A percentile compares a stretch with the other conserved stretches of the same genome.
Conservation (phyloP, 2,797 vertebrate genomes). For the Pangasius macronema region DNA sequence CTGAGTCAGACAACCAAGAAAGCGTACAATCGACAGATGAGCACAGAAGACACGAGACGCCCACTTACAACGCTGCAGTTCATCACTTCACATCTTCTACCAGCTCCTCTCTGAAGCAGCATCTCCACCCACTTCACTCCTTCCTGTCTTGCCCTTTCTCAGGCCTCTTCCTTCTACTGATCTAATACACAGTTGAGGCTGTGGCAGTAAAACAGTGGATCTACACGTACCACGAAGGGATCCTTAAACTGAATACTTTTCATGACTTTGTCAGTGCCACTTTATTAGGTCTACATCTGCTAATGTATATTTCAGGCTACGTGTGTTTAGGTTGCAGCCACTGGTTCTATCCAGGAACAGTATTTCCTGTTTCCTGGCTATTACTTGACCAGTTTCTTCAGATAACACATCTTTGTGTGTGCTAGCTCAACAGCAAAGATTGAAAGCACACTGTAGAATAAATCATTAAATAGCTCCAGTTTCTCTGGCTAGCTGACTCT, state of each 20-base stretch:
- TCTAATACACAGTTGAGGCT: neutral
- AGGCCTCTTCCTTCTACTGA: neutral
- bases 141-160: neutral
- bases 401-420: neutral
- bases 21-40: neutral
- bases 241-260: neutral
- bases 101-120: neutral
- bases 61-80: neutral
- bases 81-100: neutral
- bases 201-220: neutral
- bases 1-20: conserved; percentile 15
- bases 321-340: neutral
- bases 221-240: neutral
- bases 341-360: neutral
- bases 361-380: neutral
- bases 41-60: neutral
- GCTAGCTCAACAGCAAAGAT: neutral
- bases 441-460: neutral
- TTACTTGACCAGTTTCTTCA: neutral
- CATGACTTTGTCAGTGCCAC: neutral
- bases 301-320: neutral
- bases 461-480: neutral
- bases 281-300: neutral
- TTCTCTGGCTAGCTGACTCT: neutral
- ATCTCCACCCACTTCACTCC: neutral